A percentile compares a stretch with the other conserved stretches of the same genome.
These are phyloP conservation scores for Drosophila bipectinata DNA, from an alignment of 1,140 invertebrate genomes.

Conservation along the genomic window DNA sequence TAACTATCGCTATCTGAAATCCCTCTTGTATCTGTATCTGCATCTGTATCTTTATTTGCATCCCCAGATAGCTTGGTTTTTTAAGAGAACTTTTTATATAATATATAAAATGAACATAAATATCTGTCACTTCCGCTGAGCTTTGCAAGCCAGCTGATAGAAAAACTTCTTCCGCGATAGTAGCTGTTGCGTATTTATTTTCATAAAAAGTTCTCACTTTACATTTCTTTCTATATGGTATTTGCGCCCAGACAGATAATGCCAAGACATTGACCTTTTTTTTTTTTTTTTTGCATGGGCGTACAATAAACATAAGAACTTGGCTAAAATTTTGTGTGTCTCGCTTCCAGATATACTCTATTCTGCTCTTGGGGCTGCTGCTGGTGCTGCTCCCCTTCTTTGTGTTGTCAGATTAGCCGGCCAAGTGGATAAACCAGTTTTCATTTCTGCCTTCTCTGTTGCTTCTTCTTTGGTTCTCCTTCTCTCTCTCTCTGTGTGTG, in stretches of 20 bases:
- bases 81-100: conserved; percentile 1
- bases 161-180: conserved; percentile 9
- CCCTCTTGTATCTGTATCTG: conserved; percentile 3
- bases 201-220: conserved; percentile 12
- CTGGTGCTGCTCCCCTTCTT: conserved; percentile 21
- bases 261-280: conserved; percentile 47
- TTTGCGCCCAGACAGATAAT: conserved; percentile 10
- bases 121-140: conserved; percentile 41
- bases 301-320: conserved; percentile 23
- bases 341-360: conserved; percentile 10
- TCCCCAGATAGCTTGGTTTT: conserved; percentile 31
- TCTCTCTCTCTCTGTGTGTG: conserved; percentile 18
- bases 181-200: conserved; percentile 37
- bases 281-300: conserved; percentile 30
- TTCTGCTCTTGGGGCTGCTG: conserved; percentile 10
- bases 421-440: conserved; percentile 54
- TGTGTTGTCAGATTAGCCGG: conserved; percentile 53
- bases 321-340: not conserved
- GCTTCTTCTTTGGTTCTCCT: conserved; percentile 7
- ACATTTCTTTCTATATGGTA: conserved; percentile 1
- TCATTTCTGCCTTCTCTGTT: conserved; percentile 24
- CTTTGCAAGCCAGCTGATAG: not conserved
- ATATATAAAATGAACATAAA: conserved; percentile 1
- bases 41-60: conserved; percentile 19
- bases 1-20: too few species aligned